Percentiles rank a stretch among this genome's conserved stretches.
These are phyloP conservation scores for Leptinotarsa lineolata DNA, from an alignment of 1,140 invertebrate species.

Conservation along the genomic window DNA sequence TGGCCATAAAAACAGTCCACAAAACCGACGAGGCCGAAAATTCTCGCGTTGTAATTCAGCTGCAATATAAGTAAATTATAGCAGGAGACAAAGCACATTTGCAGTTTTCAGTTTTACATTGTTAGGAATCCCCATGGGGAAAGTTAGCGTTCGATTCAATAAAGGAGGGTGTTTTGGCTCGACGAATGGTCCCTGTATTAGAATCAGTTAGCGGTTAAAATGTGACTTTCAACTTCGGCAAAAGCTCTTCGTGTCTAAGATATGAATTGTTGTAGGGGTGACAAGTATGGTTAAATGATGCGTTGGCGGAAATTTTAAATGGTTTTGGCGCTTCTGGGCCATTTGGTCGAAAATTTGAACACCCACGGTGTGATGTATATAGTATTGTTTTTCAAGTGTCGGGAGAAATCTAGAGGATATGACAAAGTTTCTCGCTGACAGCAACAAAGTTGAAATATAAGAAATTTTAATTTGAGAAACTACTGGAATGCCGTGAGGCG, in stretches of 20 bases:
- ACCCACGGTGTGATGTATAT: conserved; percentile 13
- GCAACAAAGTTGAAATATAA: too few species aligned
- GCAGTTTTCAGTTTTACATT: conserved; percentile 3
- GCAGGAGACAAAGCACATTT: background rate
- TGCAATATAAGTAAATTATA: background rate
- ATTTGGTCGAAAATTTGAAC: conserved; percentile 9
- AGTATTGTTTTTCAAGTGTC: background rate
- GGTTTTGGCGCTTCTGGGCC: conserved; percentile 10
- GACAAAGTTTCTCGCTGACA: too few species aligned
- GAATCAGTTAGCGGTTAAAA: background rate
- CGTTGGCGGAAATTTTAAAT: conserved; percentile 17
- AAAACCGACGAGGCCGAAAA: conserved; percentile 1
- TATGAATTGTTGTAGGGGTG: background rate
- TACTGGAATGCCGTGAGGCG: too few species aligned
- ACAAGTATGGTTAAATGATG: conserved; percentile 14
- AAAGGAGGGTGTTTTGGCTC: background rate
- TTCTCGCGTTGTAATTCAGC: background rate
- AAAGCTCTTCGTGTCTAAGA: background rate
- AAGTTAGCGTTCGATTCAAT: background rate
- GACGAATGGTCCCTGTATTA: background rate
- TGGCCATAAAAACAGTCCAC: background rate
- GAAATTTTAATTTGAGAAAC: too few species aligned
- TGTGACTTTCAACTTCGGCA: background rate
- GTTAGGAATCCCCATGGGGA: background rate
- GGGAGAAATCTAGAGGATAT: too few species aligned